Evolutionary conservation across 2,797 vertebrate species (phyloP).

Genomic region (Paramormyrops hopkinsi): DNA sequence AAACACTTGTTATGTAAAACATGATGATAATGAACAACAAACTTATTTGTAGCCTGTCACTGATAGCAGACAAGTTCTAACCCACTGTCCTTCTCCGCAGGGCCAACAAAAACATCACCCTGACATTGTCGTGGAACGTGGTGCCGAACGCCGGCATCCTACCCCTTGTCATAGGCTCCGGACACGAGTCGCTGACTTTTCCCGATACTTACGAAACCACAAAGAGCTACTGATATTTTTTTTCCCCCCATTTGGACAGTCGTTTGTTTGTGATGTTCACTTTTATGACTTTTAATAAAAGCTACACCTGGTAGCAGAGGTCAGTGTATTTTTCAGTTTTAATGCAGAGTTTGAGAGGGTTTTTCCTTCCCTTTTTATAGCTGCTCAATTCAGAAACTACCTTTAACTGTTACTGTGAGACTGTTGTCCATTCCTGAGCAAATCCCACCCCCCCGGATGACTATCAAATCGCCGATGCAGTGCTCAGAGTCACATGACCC

Average conservation of each 20-base stretch:
- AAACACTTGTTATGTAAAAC: neutral
- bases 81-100: conserved; percentile 55
- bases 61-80: neutral
- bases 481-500: neutral
- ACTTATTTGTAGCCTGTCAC: neutral
- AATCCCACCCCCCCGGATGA: neutral
- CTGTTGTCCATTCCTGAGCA: neutral
- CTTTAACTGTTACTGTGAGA: neutral
- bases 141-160: conserved; percentile 95
- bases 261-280: conserved; percentile 26
- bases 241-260: neutral
- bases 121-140: conserved; percentile 94
- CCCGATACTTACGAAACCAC: conserved; percentile 86
- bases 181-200: conserved; percentile 84
- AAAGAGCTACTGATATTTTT: conserved; percentile 77
- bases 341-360: neutral
- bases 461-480: no score
- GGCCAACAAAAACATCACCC: conserved; percentile 91
- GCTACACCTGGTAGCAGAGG: neutral
- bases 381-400: neutral
- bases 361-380: neutral
- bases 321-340: neutral
- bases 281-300: conserved; percentile 46
- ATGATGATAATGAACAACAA: neutral
- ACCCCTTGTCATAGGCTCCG: conserved; percentile 86